Evolutionary conservation across 37 sponge, comb jelly and placozoan genomes (phyloP), one percentile per base, ranked within the genome.

Genomic region (Beroe forskalii): DNA sequence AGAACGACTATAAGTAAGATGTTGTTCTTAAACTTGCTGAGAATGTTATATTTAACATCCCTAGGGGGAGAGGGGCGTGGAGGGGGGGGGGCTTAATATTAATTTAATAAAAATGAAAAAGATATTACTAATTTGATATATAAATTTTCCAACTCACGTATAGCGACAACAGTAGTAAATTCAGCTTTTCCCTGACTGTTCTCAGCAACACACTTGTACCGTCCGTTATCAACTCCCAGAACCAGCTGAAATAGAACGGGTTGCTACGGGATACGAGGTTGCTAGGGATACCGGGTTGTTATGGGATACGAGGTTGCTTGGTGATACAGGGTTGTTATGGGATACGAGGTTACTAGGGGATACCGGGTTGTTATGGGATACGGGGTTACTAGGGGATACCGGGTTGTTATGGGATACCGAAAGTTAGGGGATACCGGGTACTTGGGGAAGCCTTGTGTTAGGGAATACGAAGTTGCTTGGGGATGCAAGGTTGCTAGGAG

Each of bases 201-300:
- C 86, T 80, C 86, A 4, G 86, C 86, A 24, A 30, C 27, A 42
- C 86, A 80, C 4, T 6, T 42, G 55, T 80, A 80, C 22, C 86
- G 12, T 80, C 86, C 86, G 22, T 80, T 80, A 43, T 80, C 86
- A 0, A n/a, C 55, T 3, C 86, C 86, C 55, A 80, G 27, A 1
- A 41, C 28, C 86, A 80, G 55, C 86, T 80, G 86, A 80, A 80
- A 80, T 42, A 22, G 66, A 64, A 20, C 66, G 66, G 25, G 66
- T 64, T n/a, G n/a, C n/a, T n/a, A n/a, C n/a, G n/a, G n/a, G n/a
- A n/a, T n/a, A n/a, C n/a, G n/a, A n/a, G 60, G 60, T 17, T 20
- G 17, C 17, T 55, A 55, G 17, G 60, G 60, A 20, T 55, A 17
- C 9, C 17, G 9, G 9, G 60, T 55, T 55, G 17, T 17, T 55